These are phyloP conservation scores for Condylura cristata DNA, from an alignment of 2,113 vertebrate genomes.

Conservation along the genomic window DNA sequence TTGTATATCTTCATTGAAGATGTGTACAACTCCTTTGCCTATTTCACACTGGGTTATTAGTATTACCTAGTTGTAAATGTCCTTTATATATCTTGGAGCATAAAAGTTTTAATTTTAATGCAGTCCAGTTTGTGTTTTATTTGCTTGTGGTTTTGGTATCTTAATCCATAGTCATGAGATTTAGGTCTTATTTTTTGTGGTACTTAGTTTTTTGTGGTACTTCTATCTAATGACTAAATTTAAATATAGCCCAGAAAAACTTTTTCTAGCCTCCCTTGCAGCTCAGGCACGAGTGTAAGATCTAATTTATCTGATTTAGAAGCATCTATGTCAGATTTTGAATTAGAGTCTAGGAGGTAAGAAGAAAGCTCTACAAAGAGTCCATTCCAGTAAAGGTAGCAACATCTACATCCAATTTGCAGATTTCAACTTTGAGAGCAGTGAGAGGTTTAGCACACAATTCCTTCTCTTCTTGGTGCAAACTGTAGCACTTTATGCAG, in stretches of 20 bases:
- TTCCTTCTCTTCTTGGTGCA: background rate
- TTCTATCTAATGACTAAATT: background rate
- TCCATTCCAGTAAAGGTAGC: background rate
- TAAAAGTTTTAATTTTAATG: background rate
- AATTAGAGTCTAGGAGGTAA: background rate
- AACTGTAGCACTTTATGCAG: background rate
- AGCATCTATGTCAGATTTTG: background rate
- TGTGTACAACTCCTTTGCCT: background rate
- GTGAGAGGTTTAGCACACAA: background rate
- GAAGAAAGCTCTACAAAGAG: background rate
- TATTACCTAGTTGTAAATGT: background rate
- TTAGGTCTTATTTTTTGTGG: background rate
- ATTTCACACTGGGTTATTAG: background rate
- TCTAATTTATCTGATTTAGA: background rate
- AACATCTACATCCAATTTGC: background rate
- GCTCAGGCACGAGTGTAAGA: background rate
- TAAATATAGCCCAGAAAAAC: background rate
- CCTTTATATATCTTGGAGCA: background rate
- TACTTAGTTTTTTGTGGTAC: background rate
- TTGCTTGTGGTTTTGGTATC: background rate
- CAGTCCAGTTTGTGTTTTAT: background rate
- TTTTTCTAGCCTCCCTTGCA: background rate
- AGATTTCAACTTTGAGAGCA: background rate
- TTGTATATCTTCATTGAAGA: background rate
- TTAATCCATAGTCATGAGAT: background rate